Conservation (phyloP, 2,797 vertebrate species). For the Oryzias sinensis region DNA sequence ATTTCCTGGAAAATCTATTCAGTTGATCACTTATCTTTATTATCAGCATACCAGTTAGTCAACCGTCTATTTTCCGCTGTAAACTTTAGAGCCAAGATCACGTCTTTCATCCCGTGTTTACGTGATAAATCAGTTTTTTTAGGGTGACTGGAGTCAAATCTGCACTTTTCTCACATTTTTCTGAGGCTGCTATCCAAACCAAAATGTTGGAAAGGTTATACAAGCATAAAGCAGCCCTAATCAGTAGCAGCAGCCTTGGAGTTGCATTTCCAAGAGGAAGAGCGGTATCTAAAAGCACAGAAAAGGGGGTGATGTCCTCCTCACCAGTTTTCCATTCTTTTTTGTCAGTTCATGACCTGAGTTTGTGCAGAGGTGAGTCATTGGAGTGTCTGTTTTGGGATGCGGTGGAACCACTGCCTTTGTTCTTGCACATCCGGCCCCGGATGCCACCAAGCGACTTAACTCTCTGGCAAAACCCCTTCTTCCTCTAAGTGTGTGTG, state of each 20-base stretch:
- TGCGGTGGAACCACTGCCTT: constrained; percentile 9
- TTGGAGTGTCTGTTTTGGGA: constrained; percentile 7
- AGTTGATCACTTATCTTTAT: too few relatives aligned
- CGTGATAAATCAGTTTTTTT: too few relatives aligned
- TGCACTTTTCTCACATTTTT: too few relatives aligned
- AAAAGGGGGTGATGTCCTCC: not conserved
- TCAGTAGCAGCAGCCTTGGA: not conserved
- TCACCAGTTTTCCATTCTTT: constrained; percentile 9
- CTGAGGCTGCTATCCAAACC: too few relatives aligned
- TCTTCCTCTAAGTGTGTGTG: too few relatives aligned
- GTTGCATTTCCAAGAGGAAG: not conserved
- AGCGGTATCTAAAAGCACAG: not conserved
- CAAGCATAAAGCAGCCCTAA: not conserved
- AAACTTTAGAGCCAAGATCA: too few relatives aligned
- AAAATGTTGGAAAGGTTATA: not conserved
- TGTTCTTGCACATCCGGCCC: constrained; percentile 17
- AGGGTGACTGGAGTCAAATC: too few relatives aligned
- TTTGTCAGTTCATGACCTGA: constrained; percentile 7
- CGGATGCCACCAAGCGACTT: constrained; percentile 3
- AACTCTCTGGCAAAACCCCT: too few relatives aligned
- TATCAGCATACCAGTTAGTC: too few relatives aligned
- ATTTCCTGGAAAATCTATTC: too few relatives aligned
- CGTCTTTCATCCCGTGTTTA: too few relatives aligned
- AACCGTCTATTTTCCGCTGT: too few relatives aligned
- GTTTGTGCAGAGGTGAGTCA: constrained; percentile 38